Evolutionary conservation across 2,797 vertebrate genomes (phyloP), one percentile per base, ranked within the genome.

Genomic region (Aeoliscus strigatus): DNA sequence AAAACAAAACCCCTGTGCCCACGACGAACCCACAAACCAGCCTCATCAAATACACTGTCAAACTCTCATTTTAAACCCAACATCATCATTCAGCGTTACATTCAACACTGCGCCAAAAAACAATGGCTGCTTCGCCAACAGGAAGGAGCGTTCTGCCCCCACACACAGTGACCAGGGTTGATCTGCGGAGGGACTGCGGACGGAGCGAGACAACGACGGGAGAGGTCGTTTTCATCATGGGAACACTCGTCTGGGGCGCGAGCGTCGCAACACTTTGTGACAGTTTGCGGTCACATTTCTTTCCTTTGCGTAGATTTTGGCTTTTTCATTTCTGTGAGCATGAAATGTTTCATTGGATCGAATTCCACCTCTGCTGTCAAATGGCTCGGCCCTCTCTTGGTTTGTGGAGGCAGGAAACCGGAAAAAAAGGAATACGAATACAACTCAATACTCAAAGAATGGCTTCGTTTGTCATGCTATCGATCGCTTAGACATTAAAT

Each of bases 71-170:
- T 29, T 14, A 27, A 4, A 28, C 39, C 47, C 36, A n/a, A 26
- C 18, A 23, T 43, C 51, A n/a, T 62, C 43, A 28, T 44, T 71
- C 60, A 51, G 51, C 54, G 59, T 70, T 57, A 81, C 77, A 80
- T 79, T 81, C 77, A 77, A 70, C 70, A 53, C 65, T 66, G 51
- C 41, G 46, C 42, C 70, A 63, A 46, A 58, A 25, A 36, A 15
- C 4, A 3, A 60, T 35, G 54, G 59, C 74, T 42, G 63, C 65
- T 51, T 48, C 0, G 13, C 49, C 28, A 39, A 38, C 39, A 53
- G 54, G 49, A 66, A 58, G 27, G 14, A 11, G 43, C 57, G 39
- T 4, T 1, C 35, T 49, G 39, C 51, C 28, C 39, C 51, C 31
- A 4, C 44, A 38, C 39, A 23, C 17, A 12, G 23, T 47, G 15